phyloP scores from a whole-genome alignment of 2,113 vertebrate species.

The Istiophorus platypterus region DNA sequence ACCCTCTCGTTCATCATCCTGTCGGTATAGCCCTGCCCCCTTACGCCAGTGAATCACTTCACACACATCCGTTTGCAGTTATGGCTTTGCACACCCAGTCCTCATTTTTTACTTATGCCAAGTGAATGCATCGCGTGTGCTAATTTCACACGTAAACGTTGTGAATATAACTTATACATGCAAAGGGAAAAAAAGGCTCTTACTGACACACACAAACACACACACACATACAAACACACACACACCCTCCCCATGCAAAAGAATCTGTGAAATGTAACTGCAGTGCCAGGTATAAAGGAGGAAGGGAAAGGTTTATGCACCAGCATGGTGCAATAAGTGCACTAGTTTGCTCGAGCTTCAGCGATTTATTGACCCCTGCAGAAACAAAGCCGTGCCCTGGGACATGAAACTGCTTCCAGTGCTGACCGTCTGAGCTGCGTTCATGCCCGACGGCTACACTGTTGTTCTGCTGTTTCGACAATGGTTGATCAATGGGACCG shows the following conservation, averaged over 20 bases:
- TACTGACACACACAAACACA: constrained; percentile 2
- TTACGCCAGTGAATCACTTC: constrained; percentile 25
- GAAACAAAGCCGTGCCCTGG: constrained; percentile 63
- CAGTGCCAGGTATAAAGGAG: constrained; percentile 17
- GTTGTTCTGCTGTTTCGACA: constrained; percentile 61
- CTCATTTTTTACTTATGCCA: constrained; percentile 6
- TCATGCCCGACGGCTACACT: constrained; percentile 51
- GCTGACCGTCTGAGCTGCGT: constrained; percentile 40
- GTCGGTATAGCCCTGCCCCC: not conserved
- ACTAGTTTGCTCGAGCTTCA: constrained; percentile 46
- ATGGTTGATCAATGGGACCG: constrained; percentile 54
- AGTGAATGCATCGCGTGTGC: constrained; percentile 5
- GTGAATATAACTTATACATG: constrained; percentile 8
- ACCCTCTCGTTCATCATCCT: not conserved
- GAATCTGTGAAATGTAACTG: constrained; percentile 4
- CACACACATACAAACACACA: not conserved
- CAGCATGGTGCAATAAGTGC: constrained; percentile 49
- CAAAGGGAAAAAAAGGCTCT: not conserved
- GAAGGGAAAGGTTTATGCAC: constrained; percentile 44
- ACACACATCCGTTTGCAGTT: constrained; percentile 5
- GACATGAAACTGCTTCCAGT: constrained; percentile 54
- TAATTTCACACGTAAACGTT: constrained; percentile 33
- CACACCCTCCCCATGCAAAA: not conserved
- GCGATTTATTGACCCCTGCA: constrained; percentile 68
- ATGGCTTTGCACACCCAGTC: not conserved